These are phyloP conservation scores for Phoeniculus purpureus DNA, from an alignment of 2,797 vertebrate genomes.

Conservation along the genomic window DNA sequence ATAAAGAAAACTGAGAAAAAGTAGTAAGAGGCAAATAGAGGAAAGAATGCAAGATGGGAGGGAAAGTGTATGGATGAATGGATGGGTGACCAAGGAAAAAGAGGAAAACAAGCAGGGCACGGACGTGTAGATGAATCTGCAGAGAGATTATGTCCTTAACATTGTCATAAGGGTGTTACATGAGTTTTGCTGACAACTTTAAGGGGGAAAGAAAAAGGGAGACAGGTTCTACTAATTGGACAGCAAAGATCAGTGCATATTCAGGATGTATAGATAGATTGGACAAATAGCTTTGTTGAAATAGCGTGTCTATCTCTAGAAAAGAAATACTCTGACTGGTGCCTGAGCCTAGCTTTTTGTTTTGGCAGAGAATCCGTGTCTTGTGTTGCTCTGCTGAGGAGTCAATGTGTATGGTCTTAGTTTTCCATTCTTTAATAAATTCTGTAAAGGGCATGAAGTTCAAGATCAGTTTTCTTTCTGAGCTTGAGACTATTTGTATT, in stretches of 20 bases:
- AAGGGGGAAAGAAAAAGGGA: background rate
- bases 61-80: background rate
- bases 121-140: background rate
- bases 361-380: background rate
- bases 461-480: background rate
- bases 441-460: background rate
- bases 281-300: background rate
- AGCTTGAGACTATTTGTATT: background rate
- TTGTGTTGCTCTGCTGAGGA: background rate
- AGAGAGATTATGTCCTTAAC: background rate
- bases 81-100: background rate
- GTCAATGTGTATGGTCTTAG: background rate
- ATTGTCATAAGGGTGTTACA: background rate
- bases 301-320: background rate
- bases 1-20: background rate
- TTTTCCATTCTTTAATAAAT: background rate
- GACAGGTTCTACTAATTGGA: background rate
- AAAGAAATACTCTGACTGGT: background rate
- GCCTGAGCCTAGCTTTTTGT: background rate
- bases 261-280: background rate
- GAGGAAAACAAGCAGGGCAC: background rate
- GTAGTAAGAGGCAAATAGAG: background rate
- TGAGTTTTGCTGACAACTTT: background rate
- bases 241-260: background rate
- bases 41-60: background rate